Evolutionary conservation across 2,888 invertebrate genomes (phyloP).

Genomic region (Leucania comma): DNA sequence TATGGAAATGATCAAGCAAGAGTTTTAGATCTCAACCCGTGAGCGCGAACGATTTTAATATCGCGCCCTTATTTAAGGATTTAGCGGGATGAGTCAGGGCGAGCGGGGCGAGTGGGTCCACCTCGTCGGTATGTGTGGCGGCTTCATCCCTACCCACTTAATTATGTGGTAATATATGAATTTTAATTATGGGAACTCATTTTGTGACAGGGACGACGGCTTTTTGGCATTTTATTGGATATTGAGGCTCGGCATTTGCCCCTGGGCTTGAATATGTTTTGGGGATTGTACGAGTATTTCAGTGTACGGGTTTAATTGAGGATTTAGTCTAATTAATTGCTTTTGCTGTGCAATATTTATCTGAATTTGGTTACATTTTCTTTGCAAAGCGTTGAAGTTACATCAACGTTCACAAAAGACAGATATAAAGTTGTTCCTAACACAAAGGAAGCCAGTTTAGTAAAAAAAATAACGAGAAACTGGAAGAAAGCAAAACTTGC

Average conservation of each 20-base stretch:
- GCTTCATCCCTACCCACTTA: slow-evolving; percentile 34
- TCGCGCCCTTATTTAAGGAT: slow-evolving; percentile 65
- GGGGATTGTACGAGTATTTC: neutral
- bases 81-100: slow-evolving; percentile 37
- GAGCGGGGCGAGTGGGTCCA: slow-evolving; percentile 21
- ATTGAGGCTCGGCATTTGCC: slow-evolving; percentile 19
- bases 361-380: neutral
- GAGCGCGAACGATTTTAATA: slow-evolving; percentile 60
- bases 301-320: neutral
- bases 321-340: neutral
- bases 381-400: neutral
- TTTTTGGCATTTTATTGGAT: slow-evolving; percentile 39
- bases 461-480: slow-evolving; percentile 30
- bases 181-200: slow-evolving; percentile 57
- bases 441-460: slow-evolving; percentile 18
- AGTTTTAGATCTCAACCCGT: slow-evolving; percentile 18
- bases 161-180: slow-evolving; percentile 61
- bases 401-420: slow-evolving; percentile 8
- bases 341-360: neutral
- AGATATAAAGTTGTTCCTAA: slow-evolving; percentile 1
- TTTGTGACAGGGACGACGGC: slow-evolving; percentile 15
- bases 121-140: slow-evolving; percentile 30
- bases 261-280: slow-evolving; percentile 13
- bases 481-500: slow-evolving; percentile 38
- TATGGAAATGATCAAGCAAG: slow-evolving; percentile 36